These are phyloP conservation scores for Aegypius monachus DNA, from an alignment of 2,113 vertebrate genomes.

Conservation along the genomic window DNA sequence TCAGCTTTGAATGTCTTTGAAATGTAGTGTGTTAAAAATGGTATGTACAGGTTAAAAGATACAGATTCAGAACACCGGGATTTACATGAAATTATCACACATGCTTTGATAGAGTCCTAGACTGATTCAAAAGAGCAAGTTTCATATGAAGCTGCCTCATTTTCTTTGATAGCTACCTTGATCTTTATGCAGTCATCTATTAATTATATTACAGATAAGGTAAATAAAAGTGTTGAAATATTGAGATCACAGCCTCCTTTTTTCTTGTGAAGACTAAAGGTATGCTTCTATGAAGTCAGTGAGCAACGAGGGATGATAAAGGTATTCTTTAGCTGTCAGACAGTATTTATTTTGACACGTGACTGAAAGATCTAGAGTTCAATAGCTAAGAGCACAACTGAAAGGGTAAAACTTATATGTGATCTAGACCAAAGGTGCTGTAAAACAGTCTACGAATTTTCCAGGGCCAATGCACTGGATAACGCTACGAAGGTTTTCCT, in stretches of 20 bases:
- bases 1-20: conserved; percentile 70
- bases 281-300: conserved; percentile 68
- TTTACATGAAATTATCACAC: conserved; percentile 80
- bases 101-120: conserved; percentile 77
- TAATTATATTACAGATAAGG: conserved; percentile 81
- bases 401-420: not conserved
- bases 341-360: conserved; percentile 63
- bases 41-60: conserved; percentile 75
- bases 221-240: conserved; percentile 77
- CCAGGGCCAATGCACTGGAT: not conserved
- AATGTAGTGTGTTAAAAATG: conserved; percentile 70
- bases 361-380: conserved; percentile 62
- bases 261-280: conserved; percentile 73
- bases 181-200: conserved; percentile 76
- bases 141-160: conserved; percentile 68
- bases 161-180: conserved; percentile 78
- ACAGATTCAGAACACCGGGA: conserved; percentile 72
- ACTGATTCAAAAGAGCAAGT: conserved; percentile 74
- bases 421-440: not conserved
- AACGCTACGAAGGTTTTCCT: not conserved
- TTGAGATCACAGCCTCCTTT: conserved; percentile 76
- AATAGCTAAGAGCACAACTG: not conserved
- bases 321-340: conserved; percentile 47
- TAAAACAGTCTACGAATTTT: not conserved
- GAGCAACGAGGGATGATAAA: conserved; percentile 49